Base-by-base conservation (phyloP, 2,797 vertebrate genomes). In the Fistularia commersonii region DNA sequence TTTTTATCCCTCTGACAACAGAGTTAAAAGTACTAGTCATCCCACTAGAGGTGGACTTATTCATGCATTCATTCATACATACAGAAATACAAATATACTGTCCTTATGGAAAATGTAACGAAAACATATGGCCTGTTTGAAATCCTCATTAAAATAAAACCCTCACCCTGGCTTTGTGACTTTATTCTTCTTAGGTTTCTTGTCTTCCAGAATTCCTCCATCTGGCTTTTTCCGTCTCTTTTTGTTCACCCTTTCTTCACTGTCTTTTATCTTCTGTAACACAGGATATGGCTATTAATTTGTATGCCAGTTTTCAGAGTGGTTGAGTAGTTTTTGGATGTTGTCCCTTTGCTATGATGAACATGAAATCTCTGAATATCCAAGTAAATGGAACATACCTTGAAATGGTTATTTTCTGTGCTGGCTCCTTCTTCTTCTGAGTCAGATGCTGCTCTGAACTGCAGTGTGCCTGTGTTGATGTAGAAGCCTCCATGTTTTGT, bases 401-500 rank as follows among this genome's bases (percentile, higher is more conserved):
- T 95, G 69, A 92, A 89, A 50, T 90, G 90, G 67, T 90, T 92
- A 55, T 92, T 89, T 40, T 93, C 93, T 42, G 87, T 86, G 56
- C 77, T 84, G 37, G 83, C 86, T 32, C 92, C 93, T 48, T 98
- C 97, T 57, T 92, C 93, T 79, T 99, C 97, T 0, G 96, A 95
- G 58, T 98, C 96, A 0, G 96, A 98, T 1, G 95, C 92, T 5
- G 95, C 83, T 51, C 96, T 92, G 86, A 99, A 99, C 83, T 99
- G 97, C 74, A 99, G 83, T 0, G 95, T 99, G 34, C 97, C 97
- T 1, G 94, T 97, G 85, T 99, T 99, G 85, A 99, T 97, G 79
- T 99, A 99, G 88, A 99, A 99, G 12, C 97, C 97, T 72, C 97
- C 97, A 0, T 96, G 93, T 79, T 98, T 98, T 33, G 97, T 99